Evolutionary conservation across 2,888 invertebrate genomes (phyloP).

Genomic region (Chrysolina americana): DNA sequence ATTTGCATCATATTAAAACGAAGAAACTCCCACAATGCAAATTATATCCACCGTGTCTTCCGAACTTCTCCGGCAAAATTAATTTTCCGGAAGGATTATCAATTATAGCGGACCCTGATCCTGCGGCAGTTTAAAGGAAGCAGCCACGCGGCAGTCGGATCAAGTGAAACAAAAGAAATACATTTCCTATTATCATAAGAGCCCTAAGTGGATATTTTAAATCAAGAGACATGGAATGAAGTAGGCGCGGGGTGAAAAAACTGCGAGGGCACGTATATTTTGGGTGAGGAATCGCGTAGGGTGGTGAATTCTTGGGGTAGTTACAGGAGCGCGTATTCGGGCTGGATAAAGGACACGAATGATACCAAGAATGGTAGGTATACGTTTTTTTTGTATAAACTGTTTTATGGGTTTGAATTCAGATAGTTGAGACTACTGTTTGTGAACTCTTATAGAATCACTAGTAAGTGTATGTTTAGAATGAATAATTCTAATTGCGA

Average conservation of each 20-base stretch:
- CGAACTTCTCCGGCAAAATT: conserved; percentile 11
- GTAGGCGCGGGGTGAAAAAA: conserved; percentile 59
- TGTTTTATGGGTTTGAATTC: too few relatives aligned
- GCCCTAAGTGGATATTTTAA: conserved; percentile 55
- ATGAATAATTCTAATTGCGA: too few relatives aligned
- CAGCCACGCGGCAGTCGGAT: conserved; percentile 42
- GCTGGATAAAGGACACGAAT: neutral
- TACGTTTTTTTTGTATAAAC: too few relatives aligned
- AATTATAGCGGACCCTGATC: conserved; percentile 36
- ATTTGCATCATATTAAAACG: neutral
- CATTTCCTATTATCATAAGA: conserved; percentile 50
- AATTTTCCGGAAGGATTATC: conserved; percentile 43
- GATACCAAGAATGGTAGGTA: too few relatives aligned
- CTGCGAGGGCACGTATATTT: conserved; percentile 44
- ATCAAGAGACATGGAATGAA: conserved; percentile 61
- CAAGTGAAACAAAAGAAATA: conserved; percentile 47
- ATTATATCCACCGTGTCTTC: neutral
- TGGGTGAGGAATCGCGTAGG: conserved; percentile 45
- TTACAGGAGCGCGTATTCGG: conserved; percentile 33
- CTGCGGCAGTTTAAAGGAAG: conserved; percentile 38
- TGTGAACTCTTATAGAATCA: too few relatives aligned
- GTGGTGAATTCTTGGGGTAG: conserved; percentile 36
- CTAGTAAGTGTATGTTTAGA: too few relatives aligned
- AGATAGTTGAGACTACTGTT: too few relatives aligned
- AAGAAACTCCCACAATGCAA: neutral